phyloP scores from a whole-genome alignment of 2,797 vertebrate species.

The Cebuella pygmaea region DNA sequence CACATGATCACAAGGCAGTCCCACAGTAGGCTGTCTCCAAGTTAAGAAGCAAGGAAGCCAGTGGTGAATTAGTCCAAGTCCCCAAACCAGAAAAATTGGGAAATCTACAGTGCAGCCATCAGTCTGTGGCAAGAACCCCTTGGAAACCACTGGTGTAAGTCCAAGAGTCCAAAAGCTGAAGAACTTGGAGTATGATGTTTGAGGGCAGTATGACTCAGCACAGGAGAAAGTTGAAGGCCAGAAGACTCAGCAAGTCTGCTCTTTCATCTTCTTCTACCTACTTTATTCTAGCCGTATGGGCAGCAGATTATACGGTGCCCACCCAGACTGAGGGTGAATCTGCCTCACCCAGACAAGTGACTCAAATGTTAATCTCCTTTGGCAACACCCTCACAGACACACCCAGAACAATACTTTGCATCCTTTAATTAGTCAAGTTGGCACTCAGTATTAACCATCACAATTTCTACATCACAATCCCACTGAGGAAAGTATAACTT shows the following conservation, averaged over 20 bases:
- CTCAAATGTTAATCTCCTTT: background rate
- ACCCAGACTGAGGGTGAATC: background rate
- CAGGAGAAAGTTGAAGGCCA: background rate
- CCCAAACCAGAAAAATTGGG: background rate
- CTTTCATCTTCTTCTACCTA: background rate
- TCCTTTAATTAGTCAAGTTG: background rate
- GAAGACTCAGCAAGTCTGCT: background rate
- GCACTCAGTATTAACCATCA: background rate
- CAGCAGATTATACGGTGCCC: background rate
- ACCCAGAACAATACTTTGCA: background rate
- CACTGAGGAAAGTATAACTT: background rate
- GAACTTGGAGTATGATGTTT: background rate
- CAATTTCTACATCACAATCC: background rate
- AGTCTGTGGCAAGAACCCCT: background rate
- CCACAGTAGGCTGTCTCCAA: background rate
- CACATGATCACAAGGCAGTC: background rate
- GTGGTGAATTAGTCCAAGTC: background rate
- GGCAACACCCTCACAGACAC: background rate
- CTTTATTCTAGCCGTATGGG: background rate
- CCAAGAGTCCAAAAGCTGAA: background rate
- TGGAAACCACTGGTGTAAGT: background rate
- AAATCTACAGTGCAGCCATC: background rate
- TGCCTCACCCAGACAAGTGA: background rate
- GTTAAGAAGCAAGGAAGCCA: background rate
- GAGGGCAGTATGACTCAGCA: background rate